These are phyloP conservation scores for Ciconia maguari DNA, from an alignment of 2,113 vertebrate genomes.

Conservation along the genomic window DNA sequence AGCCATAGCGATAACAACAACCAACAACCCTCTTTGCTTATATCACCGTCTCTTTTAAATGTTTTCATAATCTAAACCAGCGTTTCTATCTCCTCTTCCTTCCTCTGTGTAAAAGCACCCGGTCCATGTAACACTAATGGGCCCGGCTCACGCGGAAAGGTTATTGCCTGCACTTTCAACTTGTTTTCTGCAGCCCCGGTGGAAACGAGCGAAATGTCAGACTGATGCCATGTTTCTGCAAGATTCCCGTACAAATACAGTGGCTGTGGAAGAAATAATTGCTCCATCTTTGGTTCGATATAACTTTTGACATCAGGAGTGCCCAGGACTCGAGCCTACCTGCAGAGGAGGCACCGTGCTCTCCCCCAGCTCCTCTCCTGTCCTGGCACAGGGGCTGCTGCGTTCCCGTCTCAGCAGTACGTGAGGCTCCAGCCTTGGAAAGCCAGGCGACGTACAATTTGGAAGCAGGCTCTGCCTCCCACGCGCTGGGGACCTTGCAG, in stretches of 20 bases:
- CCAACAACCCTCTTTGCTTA: conserved; percentile 6
- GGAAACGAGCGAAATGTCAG: not conserved
- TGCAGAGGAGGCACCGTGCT: not conserved
- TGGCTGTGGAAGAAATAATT: not conserved
- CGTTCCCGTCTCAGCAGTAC: not conserved
- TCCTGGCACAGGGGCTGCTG: rapidly evolving
- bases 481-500: rapidly evolving
- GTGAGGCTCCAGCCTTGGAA: not conserved
- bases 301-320: not conserved
- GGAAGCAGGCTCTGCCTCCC: not conserved
- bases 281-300: not conserved
- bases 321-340: not conserved
- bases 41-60: not conserved
- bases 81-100: not conserved
- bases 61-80: not conserved
- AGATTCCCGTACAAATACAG: not conserved
- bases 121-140: not conserved
- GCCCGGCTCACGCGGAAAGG: not conserved
- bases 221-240: not conserved
- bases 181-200: not conserved
- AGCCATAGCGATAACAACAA: not conserved
- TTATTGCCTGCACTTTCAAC: not conserved
- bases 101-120: not conserved
- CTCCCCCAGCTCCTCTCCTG: not conserved
- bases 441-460: rapidly evolving